These are phyloP conservation scores for Adineta ricciae DNA, from an alignment of 2,888 invertebrate species.

Conservation along the genomic window DNA sequence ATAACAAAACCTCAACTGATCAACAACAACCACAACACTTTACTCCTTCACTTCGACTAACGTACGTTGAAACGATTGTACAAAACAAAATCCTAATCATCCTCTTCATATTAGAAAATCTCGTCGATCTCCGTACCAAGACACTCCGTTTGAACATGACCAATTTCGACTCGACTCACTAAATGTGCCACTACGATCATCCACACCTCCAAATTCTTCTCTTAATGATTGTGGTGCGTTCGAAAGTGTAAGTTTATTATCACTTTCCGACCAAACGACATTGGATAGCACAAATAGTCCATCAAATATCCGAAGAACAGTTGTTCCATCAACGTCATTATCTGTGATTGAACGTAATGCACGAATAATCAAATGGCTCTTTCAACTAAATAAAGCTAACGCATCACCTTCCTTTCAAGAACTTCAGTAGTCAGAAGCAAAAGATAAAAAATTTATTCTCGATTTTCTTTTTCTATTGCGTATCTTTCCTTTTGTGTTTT, in stretches of 20 bases:
- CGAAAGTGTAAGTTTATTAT: not conserved
- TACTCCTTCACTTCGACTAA: not conserved
- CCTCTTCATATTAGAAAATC: not conserved
- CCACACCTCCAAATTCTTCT: not conserved
- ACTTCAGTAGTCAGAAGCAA: not conserved
- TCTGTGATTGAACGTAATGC: constrained; percentile 7
- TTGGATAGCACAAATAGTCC: not conserved
- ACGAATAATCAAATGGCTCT: not conserved
- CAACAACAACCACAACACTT: not conserved
- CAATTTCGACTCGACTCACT: not conserved
- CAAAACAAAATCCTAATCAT: too few relatives aligned
- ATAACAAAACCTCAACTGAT: not conserved
- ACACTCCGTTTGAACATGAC: not conserved
- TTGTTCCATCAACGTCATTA: not conserved
- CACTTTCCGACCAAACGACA: not conserved
- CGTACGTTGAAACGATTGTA: not conserved
- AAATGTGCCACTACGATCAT: not conserved
- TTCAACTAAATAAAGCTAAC: constrained; percentile 2
- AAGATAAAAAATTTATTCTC: not conserved
- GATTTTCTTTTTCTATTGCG: not conserved
- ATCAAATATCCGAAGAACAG: not conserved
- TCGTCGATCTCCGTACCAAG: not conserved
- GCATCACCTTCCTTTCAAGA: not conserved
- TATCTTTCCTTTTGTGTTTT: not conserved
- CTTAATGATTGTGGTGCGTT: not conserved